Evolutionary conservation across 2,113 vertebrate genomes (phyloP).

Genomic region (Dicentrarchus labrax): DNA sequence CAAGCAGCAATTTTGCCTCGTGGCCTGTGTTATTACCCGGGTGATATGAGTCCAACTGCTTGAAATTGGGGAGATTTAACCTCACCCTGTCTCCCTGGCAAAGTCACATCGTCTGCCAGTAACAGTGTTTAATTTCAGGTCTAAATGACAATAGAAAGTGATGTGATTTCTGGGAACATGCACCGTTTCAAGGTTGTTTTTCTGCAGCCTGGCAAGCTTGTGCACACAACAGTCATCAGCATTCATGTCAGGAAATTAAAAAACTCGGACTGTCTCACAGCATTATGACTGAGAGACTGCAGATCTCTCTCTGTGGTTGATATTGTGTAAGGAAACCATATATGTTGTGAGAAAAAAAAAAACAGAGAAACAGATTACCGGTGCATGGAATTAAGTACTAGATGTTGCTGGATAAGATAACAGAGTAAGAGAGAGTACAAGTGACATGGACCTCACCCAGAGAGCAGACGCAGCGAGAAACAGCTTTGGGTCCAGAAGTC

Average conservation of each 20-base stretch:
- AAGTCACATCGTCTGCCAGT: conserved; percentile 12
- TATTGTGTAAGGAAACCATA: conserved; percentile 4
- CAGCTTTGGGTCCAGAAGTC: conserved; percentile 22
- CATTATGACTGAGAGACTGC: conserved; percentile 53
- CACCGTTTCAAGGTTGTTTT: conserved; percentile 40
- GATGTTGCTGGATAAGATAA: conserved; percentile 22
- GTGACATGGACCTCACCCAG: neutral
- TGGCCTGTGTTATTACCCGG: conserved; percentile 19
- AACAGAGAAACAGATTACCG: neutral
- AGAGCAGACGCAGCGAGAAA: conserved; percentile 25
- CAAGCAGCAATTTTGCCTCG: conserved; percentile 21
- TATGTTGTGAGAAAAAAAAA: conserved; percentile 29
- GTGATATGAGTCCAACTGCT: conserved; percentile 30
- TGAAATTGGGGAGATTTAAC: conserved; percentile 37
- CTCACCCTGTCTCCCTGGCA: conserved; percentile 9
- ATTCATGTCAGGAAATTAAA: conserved; percentile 71
- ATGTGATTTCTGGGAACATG: conserved; percentile 28
- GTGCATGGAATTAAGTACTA: conserved; percentile 1
- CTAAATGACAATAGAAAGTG: conserved; percentile 18
- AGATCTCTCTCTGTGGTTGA: conserved; percentile 40
- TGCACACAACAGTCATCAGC: conserved; percentile 54
- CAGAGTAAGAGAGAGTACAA: neutral
- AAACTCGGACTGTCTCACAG: conserved; percentile 45
- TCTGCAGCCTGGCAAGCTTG: conserved; percentile 26
- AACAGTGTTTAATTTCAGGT: conserved; percentile 26